phyloP scores from a whole-genome alignment of 2,797 vertebrate genomes.

The Tolypeutes matacus region DNA sequence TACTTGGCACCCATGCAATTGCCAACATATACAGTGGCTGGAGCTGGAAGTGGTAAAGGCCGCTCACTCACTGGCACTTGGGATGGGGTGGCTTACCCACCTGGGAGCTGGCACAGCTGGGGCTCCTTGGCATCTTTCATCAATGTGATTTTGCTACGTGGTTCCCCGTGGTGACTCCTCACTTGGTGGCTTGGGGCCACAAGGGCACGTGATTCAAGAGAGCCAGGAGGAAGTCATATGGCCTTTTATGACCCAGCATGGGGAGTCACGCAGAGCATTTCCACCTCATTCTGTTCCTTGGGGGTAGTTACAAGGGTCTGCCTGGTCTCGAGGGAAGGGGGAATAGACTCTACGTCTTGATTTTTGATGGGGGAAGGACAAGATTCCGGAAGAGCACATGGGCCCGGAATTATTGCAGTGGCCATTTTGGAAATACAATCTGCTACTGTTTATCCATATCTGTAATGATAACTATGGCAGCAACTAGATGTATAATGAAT shows the following conservation, averaged over 20 bases:
- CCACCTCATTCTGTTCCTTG: not conserved
- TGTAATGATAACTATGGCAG: not conserved
- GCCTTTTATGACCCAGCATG: not conserved
- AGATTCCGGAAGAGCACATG: not conserved
- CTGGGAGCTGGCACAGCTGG: not conserved
- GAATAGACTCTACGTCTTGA: not conserved
- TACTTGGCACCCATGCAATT: fast-evolving
- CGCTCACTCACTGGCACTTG: not conserved
- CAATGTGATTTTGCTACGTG: not conserved
- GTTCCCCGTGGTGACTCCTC: not conserved
- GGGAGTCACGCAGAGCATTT: not conserved
- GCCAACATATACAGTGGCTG: not conserved
- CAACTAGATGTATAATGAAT: not conserved
- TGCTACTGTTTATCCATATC: not conserved
- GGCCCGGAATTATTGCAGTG: not conserved
- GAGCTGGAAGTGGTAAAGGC: not conserved
- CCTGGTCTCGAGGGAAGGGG: not conserved
- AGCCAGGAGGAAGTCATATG: not conserved
- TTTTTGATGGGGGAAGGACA: not conserved
- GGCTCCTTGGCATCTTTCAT: not conserved
- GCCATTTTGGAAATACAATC: not conserved
- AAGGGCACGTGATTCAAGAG: not conserved
- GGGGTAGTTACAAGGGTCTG: not conserved
- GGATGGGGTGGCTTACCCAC: not conserved
- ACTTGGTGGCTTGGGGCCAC: not conserved